phyloP scores from a whole-genome alignment of 2,113 vertebrate genomes.

The Oryzias celebensis region DNA sequence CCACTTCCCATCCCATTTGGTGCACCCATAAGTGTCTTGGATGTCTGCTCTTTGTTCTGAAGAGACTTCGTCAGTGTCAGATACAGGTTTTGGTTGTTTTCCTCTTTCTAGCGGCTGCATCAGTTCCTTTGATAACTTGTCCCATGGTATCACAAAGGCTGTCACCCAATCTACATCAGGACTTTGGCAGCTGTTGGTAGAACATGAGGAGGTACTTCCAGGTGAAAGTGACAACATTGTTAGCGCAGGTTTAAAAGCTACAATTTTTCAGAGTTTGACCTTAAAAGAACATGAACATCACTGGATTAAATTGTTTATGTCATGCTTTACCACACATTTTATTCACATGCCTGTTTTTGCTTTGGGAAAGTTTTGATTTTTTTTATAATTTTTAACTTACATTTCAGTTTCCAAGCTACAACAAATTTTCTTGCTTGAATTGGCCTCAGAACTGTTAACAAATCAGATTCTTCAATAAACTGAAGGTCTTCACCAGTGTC shows the following conservation, averaged over 20 bases:
- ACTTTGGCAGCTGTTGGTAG: constrained; percentile 6
- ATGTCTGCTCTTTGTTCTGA: too few species aligned
- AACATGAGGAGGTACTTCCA: neutral
- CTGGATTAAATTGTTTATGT: too few species aligned
- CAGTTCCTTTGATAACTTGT: constrained; percentile 40
- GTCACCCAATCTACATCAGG: constrained; percentile 12
- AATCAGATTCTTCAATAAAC: neutral
- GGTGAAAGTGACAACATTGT: constrained; percentile 16
- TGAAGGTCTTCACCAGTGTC: neutral
- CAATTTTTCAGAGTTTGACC: constrained; percentile 24
- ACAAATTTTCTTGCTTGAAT: too few species aligned
- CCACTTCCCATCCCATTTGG: too few species aligned
- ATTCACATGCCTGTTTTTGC: too few species aligned
- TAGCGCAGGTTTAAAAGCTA: neutral
- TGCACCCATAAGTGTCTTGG: too few species aligned
- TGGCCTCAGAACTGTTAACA: neutral
- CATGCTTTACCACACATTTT: too few species aligned
- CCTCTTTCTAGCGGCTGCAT: constrained; percentile 37
- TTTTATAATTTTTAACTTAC: too few species aligned
- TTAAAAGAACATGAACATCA: neutral
- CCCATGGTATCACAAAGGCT: constrained; percentile 40
- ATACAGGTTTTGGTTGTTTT: constrained; percentile 2
- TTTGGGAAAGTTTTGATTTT: neutral
- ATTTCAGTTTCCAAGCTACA: constrained; percentile 27
- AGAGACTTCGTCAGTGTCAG: neutral